phyloP scores from a whole-genome alignment of 1,140 invertebrate genomes.

The Ceratina calcarata region DNA sequence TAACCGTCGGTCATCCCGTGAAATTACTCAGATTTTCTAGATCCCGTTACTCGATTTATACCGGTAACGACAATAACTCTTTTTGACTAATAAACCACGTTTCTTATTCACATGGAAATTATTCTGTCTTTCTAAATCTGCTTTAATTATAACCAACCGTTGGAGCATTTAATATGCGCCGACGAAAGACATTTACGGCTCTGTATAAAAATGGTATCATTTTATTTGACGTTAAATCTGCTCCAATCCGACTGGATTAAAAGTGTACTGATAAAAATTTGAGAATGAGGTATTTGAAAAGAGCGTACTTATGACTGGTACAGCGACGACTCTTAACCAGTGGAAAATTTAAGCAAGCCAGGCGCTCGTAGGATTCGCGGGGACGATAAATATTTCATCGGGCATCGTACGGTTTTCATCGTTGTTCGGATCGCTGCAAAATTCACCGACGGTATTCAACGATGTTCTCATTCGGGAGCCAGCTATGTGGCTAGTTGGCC shows the following conservation, averaged over 20 bases:
- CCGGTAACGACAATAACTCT: not conserved
- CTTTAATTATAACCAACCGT: too few species aligned
- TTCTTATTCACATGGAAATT: too few species aligned
- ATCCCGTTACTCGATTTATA: not conserved
- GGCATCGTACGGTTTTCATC: slow-evolving; percentile 50
- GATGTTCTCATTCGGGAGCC: slow-evolving; percentile 42
- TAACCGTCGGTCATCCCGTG: not conserved
- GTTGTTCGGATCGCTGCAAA: slow-evolving; percentile 37
- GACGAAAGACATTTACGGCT: too few species aligned
- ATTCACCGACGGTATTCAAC: slow-evolving; percentile 46
- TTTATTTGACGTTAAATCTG: too few species aligned
- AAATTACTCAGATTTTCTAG: not conserved
- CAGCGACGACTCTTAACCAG: not conserved
- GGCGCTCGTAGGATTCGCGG: slow-evolving; percentile 10
- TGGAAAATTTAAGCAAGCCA: not conserved
- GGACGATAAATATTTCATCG: slow-evolving; percentile 63
- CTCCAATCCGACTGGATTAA: not conserved
- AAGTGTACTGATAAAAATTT: not conserved
- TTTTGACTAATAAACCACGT: too few species aligned
- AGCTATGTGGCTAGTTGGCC: slow-evolving; percentile 31
- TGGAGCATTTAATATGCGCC: too few species aligned
- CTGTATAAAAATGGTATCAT: too few species aligned
- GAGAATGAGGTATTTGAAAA: not conserved
- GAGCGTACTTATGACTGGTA: not conserved
- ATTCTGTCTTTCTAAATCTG: too few species aligned